Conservation (phyloP, 2,888 invertebrate genomes). For the Vannuccia rotundouncinata region DNA sequence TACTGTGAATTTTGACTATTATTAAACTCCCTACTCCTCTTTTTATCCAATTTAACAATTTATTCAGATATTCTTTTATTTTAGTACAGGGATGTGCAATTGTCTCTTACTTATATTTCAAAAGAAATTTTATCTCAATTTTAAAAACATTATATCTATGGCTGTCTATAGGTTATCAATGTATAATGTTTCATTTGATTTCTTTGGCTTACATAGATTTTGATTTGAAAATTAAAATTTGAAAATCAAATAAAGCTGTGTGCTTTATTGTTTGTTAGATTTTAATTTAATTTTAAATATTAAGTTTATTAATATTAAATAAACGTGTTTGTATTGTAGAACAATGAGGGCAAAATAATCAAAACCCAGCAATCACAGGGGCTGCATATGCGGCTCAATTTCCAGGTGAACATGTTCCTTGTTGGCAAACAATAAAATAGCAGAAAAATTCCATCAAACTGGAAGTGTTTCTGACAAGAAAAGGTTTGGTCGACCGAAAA, state of each 20-base stretch:
- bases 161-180: too few species aligned
- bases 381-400: not conserved
- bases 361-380: not conserved
- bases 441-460: not conserved
- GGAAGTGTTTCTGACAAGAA: not conserved
- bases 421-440: not conserved
- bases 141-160: too few species aligned
- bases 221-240: too few species aligned
- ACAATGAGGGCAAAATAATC: not conserved
- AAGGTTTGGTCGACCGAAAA: not conserved
- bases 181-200: too few species aligned
- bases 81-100: too few species aligned
- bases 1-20: too few species aligned
- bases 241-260: not conserved
- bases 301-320: not conserved
- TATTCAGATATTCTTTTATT: too few species aligned
- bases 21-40: too few species aligned
- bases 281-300: not conserved
- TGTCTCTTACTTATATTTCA: too few species aligned
- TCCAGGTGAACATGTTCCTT: not conserved
- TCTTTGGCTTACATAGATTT: too few species aligned
- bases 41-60: too few species aligned
- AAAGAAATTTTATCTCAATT: too few species aligned
- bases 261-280: not conserved
- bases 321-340: not conserved